These are phyloP conservation scores for Margarornis squamiger DNA, from an alignment of 2,797 vertebrate species.

Conservation along the genomic window DNA sequence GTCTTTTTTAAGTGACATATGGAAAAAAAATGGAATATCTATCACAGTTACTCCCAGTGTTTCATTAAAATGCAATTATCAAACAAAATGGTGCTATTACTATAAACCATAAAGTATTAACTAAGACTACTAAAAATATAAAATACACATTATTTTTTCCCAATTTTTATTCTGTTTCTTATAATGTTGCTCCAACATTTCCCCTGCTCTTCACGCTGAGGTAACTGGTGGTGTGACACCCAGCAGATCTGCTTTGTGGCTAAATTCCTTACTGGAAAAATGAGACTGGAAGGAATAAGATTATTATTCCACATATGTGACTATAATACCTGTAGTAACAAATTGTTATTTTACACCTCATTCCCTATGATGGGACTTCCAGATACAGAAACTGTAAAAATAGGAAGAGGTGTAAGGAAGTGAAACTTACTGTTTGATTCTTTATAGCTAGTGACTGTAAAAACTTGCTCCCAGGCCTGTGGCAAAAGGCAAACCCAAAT, in stretches of 20 bases:
- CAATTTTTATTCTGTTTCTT: not conserved
- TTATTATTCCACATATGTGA: not conserved
- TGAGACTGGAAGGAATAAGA: not conserved
- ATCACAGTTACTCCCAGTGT: not conserved
- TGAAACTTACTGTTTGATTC: not conserved
- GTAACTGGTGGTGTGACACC: not conserved
- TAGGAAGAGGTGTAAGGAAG: not conserved
- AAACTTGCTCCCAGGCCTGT: not conserved
- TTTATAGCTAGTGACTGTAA: not conserved
- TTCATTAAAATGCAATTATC: slow-evolving; percentile 22
- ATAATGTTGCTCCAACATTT: not conserved
- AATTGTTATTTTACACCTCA: not conserved
- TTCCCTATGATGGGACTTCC: not conserved
- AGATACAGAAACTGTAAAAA: not conserved
- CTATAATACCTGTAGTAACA: not conserved
- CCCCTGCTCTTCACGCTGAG: not conserved
- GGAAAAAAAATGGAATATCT: not conserved
- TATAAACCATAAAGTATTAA: not conserved
- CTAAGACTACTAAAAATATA: slow-evolving; percentile 8
- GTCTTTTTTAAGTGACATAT: not conserved
- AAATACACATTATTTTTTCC: not conserved
- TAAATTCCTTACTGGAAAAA: not conserved
- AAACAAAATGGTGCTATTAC: not conserved
- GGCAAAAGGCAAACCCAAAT: not conserved
- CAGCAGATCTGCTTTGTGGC: not conserved